These are phyloP conservation scores for Synanthedon vespiformis DNA, from an alignment of 2,888 invertebrate genomes.

Conservation along the genomic window DNA sequence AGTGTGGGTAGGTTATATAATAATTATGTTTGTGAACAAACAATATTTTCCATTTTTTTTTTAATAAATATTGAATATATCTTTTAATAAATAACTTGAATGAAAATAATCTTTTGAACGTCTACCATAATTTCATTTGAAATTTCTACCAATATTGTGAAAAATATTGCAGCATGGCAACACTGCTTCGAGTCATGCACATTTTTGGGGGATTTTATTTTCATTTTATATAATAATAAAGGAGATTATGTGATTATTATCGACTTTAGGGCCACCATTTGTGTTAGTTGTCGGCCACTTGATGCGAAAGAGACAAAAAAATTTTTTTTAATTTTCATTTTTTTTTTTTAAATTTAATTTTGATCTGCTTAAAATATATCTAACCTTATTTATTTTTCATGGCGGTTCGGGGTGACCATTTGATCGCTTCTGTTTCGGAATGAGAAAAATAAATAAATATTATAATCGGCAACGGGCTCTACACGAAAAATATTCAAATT, in stretches of 20 bases:
- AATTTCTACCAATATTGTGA: slow-evolving; percentile 1
- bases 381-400: slow-evolving; percentile 46
- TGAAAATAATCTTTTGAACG: too few relatives aligned
- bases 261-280: too few relatives aligned
- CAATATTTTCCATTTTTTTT: too few relatives aligned
- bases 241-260: too few relatives aligned
- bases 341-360: slow-evolving; percentile 10
- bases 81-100: too few relatives aligned
- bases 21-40: background rate
- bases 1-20: background rate
- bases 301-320: background rate
- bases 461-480: too few relatives aligned
- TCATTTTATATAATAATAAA: slow-evolving; percentile 19
- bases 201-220: slow-evolving; percentile 8
- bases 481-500: too few relatives aligned
- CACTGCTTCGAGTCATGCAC: slow-evolving; percentile 21
- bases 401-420: slow-evolving; percentile 37
- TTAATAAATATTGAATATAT: too few relatives aligned
- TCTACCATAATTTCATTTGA: too few relatives aligned
- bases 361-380: slow-evolving; percentile 43
- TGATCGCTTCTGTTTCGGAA: slow-evolving; percentile 21
- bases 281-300: background rate
- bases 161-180: slow-evolving; percentile 12
- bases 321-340: background rate
- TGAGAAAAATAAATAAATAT: background rate